A percentile compares a stretch with the other conserved stretches of the same genome.
phyloP scores from a whole-genome alignment of 1,140 invertebrate species.

The Drosophila nigromelanica region DNA sequence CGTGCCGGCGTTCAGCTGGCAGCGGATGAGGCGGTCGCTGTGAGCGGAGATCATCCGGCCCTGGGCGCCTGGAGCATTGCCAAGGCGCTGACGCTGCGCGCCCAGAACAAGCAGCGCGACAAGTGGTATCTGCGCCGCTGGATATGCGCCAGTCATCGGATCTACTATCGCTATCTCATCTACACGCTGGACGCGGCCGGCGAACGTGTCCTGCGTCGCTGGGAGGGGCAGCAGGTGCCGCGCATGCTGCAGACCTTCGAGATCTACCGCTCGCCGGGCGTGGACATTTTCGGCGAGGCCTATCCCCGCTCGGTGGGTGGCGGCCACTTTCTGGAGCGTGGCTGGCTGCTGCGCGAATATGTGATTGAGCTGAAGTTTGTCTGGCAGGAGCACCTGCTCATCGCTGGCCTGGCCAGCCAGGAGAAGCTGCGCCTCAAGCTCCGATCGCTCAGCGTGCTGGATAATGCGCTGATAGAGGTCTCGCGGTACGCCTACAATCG shows the following conservation, averaged over 20 bases:
- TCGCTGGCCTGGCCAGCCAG: slow-evolving; percentile 8
- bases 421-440: slow-evolving; percentile 47
- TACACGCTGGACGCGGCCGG: slow-evolving; percentile 86
- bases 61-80: slow-evolving; percentile 84
- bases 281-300: slow-evolving; percentile 87
- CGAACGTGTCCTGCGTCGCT: slow-evolving; percentile 88
- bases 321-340: slow-evolving; percentile 86
- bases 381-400: slow-evolving; percentile 57
- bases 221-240: slow-evolving; percentile 91
- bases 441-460: slow-evolving; percentile 45
- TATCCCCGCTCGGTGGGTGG: slow-evolving; percentile 85
- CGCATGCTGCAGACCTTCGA: slow-evolving; percentile 82
- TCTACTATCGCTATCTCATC: slow-evolving; percentile 93
- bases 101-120: slow-evolving; percentile 37
- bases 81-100: slow-evolving; percentile 75
- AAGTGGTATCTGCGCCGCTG: slow-evolving; percentile 64
- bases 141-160: slow-evolving; percentile 87
- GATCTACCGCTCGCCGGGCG: slow-evolving; percentile 79
- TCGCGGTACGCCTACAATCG: slow-evolving; percentile 59
- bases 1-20: slow-evolving; percentile 25
- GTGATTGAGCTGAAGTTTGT: slow-evolving; percentile 93
- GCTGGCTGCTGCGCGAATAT: slow-evolving; percentile 89
- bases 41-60: slow-evolving; percentile 81
- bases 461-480: slow-evolving; percentile 61
- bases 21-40: slow-evolving; percentile 83